Conservation (phyloP, 2,797 vertebrate genomes). For the Smutsia gigantea region DNA sequence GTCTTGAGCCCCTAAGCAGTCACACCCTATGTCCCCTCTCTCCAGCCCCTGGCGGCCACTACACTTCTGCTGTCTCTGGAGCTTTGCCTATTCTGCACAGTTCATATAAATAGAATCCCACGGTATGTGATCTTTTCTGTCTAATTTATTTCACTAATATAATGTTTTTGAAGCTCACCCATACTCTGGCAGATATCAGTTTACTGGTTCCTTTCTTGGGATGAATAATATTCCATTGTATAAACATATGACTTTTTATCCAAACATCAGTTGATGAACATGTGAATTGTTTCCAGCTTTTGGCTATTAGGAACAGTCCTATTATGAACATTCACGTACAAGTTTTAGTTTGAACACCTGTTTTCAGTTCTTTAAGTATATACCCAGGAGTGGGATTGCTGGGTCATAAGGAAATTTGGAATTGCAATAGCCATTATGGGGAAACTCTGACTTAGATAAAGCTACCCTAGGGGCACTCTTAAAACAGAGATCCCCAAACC, state of each 20-base stretch:
- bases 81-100: not conserved
- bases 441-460: not conserved
- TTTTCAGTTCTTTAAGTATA: not conserved
- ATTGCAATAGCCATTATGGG: not conserved
- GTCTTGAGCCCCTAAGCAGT: too few species aligned
- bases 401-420: not conserved
- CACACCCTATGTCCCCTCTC: too few species aligned
- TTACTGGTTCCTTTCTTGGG: not conserved
- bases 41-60: too few species aligned
- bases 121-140: rapidly evolving
- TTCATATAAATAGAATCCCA: too few species aligned
- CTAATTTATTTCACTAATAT: not conserved
- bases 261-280: not conserved
- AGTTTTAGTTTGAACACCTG: too few species aligned
- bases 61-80: not conserved
- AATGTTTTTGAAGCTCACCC: not conserved
- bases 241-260: not conserved
- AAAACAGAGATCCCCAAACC: not conserved
- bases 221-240: not conserved
- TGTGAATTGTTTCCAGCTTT: too few species aligned
- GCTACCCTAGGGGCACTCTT: not conserved
- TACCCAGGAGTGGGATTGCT: too few species aligned
- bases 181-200: rapidly evolving
- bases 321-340: not conserved
- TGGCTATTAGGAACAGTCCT: rapidly evolving